phyloP scores from a whole-genome alignment of 2,888 invertebrate genomes.

The Bedellia somnulentella region DNA sequence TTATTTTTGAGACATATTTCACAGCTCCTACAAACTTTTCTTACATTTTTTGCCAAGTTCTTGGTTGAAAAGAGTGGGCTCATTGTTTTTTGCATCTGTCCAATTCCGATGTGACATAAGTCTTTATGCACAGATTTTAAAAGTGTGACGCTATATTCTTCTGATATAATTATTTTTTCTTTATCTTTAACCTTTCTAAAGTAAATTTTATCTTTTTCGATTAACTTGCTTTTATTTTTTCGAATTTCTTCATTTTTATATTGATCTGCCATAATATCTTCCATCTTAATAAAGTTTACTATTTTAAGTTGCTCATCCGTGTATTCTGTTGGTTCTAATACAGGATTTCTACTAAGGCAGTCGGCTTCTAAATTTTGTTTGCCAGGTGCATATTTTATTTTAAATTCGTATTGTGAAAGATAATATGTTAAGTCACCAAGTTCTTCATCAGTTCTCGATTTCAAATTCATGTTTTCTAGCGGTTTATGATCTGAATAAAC shows the following conservation, averaged over 20 bases:
- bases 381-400: conserved; percentile 3
- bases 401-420: conserved; percentile 3
- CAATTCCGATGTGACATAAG: conserved; percentile 12
- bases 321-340: conserved; percentile 1
- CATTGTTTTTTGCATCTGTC: conserved; percentile 12
- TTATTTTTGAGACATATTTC: conserved; percentile 10
- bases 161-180: conserved; percentile 12
- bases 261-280: conserved; percentile 6
- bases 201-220: not conserved
- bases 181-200: conserved; percentile 2
- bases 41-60: conserved; percentile 11
- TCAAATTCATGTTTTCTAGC: conserved; percentile 7
- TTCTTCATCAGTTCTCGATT: conserved; percentile 4
- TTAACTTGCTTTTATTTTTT: conserved; percentile 5
- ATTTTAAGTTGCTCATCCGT: conserved; percentile 4
- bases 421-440: conserved; percentile 5
- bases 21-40: conserved; percentile 6
- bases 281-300: conserved; percentile 6
- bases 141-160: conserved; percentile 12
- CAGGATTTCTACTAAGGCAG: conserved; percentile 4
- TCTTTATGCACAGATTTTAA: conserved; percentile 11
- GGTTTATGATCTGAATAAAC: conserved; percentile 13
- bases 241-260: conserved; percentile 5
- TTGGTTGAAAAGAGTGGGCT: conserved; percentile 10
- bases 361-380: conserved; percentile 4